Evolutionary conservation across 2,888 invertebrate species (phyloP).

Genomic region (Leptopterna dolabrata): DNA sequence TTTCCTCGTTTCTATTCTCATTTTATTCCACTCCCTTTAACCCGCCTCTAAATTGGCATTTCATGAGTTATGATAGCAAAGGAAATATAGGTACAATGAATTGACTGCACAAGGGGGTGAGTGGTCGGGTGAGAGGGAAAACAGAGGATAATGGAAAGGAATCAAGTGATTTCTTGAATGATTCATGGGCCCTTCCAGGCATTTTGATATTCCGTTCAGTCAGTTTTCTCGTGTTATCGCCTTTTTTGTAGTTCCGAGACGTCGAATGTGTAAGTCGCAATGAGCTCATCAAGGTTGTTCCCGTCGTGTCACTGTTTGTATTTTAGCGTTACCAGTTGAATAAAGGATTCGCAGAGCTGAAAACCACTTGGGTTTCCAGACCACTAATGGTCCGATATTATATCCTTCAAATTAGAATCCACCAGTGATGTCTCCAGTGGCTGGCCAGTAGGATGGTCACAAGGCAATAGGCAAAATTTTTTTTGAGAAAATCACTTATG

Average conservation of each 20-base stretch:
- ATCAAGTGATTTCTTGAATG: constrained; percentile 3
- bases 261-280: neutral
- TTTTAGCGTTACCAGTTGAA: too few species aligned
- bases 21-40: neutral
- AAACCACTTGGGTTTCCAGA: too few species aligned
- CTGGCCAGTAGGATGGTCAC: too few species aligned
- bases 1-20: neutral
- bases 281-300: neutral
- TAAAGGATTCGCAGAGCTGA: too few species aligned
- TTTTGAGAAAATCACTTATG: too few species aligned
- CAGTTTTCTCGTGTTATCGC: neutral
- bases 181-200: neutral
- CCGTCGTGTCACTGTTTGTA: too few species aligned
- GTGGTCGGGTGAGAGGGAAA: neutral
- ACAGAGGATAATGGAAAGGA: neutral
- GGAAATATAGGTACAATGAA: neutral
- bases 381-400: too few species aligned
- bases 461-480: too few species aligned
- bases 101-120: neutral
- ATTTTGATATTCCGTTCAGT: neutral
- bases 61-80: neutral
- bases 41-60: neutral
- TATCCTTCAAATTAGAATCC: too few species aligned
- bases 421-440: too few species aligned
- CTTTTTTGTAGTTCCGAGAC: neutral